Evolutionary conservation across 2,888 invertebrate genomes (phyloP).

Genomic region (Dugesia japonica): DNA sequence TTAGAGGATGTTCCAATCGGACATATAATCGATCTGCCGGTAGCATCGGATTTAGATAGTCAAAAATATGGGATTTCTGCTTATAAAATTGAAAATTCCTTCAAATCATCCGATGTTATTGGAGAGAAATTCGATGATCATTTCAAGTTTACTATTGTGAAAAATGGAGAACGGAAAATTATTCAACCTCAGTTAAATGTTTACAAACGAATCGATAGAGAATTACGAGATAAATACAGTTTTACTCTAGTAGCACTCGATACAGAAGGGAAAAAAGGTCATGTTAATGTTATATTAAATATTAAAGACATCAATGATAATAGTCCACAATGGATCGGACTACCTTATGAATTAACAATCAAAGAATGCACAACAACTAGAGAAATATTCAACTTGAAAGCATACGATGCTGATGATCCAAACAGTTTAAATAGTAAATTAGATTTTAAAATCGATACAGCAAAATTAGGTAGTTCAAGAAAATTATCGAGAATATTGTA

Average conservation of each 20-base stretch:
- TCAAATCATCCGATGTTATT: neutral
- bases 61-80: neutral
- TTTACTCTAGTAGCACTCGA: neutral
- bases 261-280: neutral
- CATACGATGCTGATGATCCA: neutral
- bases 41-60: neutral
- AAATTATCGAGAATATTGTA: neutral
- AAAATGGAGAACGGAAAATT: neutral
- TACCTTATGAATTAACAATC: neutral
- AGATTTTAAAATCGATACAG: neutral
- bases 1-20: neutral
- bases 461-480: neutral
- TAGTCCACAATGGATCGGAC: neutral
- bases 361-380: neutral
- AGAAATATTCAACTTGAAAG: neutral
- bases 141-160: neutral
- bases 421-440: neutral
- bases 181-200: neutral
- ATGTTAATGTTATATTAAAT: neutral
- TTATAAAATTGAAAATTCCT: neutral
- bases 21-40: neutral
- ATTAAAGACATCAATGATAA: constrained; percentile 4
- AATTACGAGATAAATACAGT: neutral
- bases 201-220: neutral
- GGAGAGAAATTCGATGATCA: neutral